Evolutionary conservation across 2,888 invertebrate species (phyloP).

Genomic region (Pilophorus perplexus): DNA sequence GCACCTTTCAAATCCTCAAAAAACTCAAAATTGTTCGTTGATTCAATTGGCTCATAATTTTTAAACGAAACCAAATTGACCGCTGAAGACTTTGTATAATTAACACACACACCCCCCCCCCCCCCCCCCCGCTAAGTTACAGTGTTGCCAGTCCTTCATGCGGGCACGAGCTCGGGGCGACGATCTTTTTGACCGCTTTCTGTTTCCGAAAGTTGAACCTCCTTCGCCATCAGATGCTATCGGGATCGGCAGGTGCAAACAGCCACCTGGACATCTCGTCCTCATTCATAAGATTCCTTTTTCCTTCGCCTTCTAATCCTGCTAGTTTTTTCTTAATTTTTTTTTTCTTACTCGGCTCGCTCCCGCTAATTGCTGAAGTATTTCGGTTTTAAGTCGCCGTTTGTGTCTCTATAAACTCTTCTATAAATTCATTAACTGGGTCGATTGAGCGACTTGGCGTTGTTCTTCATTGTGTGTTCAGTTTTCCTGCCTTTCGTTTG

Average conservation of each 20-base stretch:
- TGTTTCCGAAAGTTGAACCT: slow-evolving; percentile 37
- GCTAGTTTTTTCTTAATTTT: slow-evolving; percentile 14
- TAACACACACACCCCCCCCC: slow-evolving; percentile 21
- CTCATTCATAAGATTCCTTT: slow-evolving; percentile 41
- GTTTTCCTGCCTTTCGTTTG: no score
- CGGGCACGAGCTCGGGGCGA: slow-evolving; percentile 23
- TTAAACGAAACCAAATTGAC: no score
- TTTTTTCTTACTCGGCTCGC: slow-evolving; percentile 7
- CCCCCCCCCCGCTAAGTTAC: slow-evolving; percentile 8
- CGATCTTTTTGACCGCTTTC: slow-evolving; percentile 32
- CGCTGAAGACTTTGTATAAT: no score
- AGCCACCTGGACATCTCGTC: slow-evolving; percentile 39
- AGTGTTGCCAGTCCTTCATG: not conserved
- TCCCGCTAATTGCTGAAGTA: slow-evolving; percentile 33
- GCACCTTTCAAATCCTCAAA: no score
- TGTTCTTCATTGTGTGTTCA: no score
- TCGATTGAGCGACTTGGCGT: no score
- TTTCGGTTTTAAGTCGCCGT: no score
- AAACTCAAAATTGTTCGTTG: no score
- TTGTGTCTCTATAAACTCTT: no score
- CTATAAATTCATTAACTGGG: no score
- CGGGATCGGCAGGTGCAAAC: slow-evolving; percentile 34
- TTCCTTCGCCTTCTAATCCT: slow-evolving; percentile 28
- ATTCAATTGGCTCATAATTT: no score
- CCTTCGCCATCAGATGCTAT: slow-evolving; percentile 7